Evolutionary conservation across 2,113 vertebrate genomes (phyloP).

Genomic region (Cololabis saira): DNA sequence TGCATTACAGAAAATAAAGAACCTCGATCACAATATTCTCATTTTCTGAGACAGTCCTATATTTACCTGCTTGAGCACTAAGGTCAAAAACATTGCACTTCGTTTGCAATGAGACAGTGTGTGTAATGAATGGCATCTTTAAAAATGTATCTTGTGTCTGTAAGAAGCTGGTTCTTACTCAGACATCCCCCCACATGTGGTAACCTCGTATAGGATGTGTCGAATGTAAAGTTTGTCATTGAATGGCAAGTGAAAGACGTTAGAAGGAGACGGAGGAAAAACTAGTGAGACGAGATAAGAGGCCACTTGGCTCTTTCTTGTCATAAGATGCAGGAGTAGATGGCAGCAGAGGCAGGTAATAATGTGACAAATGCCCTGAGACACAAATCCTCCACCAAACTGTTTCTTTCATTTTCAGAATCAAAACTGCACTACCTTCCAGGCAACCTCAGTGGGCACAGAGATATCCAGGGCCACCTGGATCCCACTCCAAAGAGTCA

Average conservation of each 20-base stretch:
- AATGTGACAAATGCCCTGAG: slow-evolving; percentile 75
- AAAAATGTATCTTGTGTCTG: neutral
- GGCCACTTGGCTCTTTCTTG: slow-evolving; percentile 62
- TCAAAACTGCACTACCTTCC: slow-evolving; percentile 70
- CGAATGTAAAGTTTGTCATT: slow-evolving; percentile 44
- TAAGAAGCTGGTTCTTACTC: slow-evolving; percentile 1
- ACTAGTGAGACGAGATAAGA: slow-evolving; percentile 50
- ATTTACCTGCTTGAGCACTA: no score
- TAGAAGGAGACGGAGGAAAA: slow-evolving; percentile 35
- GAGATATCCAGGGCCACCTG: slow-evolving; percentile 81
- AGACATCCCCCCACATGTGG: slow-evolving; percentile 3
- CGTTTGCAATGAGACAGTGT: no score
- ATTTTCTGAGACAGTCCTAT: no score
- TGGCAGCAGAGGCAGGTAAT: slow-evolving; percentile 73
- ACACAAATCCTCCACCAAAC: slow-evolving; percentile 73
- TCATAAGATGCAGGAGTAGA: slow-evolving; percentile 63
- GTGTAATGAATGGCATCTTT: no score
- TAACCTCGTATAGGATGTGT: slow-evolving; percentile 13
- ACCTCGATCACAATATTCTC: no score
- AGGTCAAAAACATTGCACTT: no score
- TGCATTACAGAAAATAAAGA: no score
- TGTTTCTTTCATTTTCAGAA: slow-evolving; percentile 80
- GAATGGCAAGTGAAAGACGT: slow-evolving; percentile 30
- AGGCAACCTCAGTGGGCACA: slow-evolving; percentile 63
- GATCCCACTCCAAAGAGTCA: slow-evolving; percentile 79